Base-by-base conservation (phyloP, 2,113 vertebrate species). In the Thymallus thymallus region DNA sequence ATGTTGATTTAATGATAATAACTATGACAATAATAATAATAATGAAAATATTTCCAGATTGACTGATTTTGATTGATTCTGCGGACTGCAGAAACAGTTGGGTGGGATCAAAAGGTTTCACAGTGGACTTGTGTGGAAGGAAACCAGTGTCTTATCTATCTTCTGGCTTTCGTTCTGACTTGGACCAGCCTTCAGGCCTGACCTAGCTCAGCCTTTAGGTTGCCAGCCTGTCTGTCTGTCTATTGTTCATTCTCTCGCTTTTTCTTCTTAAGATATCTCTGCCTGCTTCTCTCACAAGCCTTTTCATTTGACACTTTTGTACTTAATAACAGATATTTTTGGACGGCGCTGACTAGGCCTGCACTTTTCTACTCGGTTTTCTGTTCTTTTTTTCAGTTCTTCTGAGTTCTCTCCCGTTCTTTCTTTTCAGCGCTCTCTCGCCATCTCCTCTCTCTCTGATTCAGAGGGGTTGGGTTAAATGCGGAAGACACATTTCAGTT, bases 71-170 rank as follows among this genome's bases (percentile, higher is more conserved):
- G 71, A 81, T 76, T 76, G 75, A 80, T 71, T 83, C 81, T 82
- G 80, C 75, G 84, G 86, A 74, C 76, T 75, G 74, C 69, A 68
- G 69, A 82, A 51, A 67, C 64, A 71, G 74, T 76, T 78, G 48
- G 76, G 76, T 73, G 75, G 77, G 51, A 77, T 84, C 79, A 70
- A 81, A 69, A 80, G n/a, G 84, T 56, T 26, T 74, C 62, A 85
- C 46, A 9, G 69, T 73, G 81, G 85, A 85, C 83, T 82, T 79
- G 73, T 75, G 78, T 87, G 80, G 88, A 89, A 87, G 86, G 88
- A 91, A 91, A 89, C 89, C 89, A 91, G 90, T 92, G 92, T 93
- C 91, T 91, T 93, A 90, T 88, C 85, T 91, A 82, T 91, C 86
- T 92, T 89, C 88, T 86, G 87, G 89, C 90, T 89, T 91, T 91